Evolutionary conservation across 2,113 vertebrate species (phyloP).

Genomic region (Trogon melanurus): DNA sequence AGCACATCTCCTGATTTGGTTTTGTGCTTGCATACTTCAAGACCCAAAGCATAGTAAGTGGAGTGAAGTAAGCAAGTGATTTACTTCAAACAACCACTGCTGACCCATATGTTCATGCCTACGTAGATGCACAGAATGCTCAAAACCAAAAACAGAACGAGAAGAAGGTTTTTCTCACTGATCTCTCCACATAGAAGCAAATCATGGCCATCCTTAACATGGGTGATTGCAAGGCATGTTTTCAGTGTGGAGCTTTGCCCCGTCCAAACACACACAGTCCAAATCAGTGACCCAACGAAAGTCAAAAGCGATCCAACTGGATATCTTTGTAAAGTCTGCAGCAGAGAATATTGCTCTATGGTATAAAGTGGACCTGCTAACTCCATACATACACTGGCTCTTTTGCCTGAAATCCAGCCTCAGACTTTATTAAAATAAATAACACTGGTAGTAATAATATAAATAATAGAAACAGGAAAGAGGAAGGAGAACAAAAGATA

Average conservation of each 20-base stretch:
- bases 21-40: not conserved
- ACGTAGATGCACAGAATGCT: not conserved
- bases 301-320: not conserved
- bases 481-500: not conserved
- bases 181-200: not conserved
- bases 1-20: not conserved
- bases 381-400: not conserved
- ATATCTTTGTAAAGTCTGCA: not conserved
- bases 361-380: not conserved
- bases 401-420: not conserved
- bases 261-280: not conserved
- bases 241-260: not conserved
- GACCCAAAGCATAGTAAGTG: not conserved
- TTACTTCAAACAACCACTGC: not conserved
- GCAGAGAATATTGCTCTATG: not conserved
- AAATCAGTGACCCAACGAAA: not conserved
- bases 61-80: not conserved
- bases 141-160: not conserved
- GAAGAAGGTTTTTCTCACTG: not conserved
- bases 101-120: not conserved
- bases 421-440: not conserved
- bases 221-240: not conserved
- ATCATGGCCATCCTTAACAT: not conserved
- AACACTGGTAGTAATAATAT: not conserved
- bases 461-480: not conserved